A percentile compares a stretch with the other conserved stretches of the same genome.
phyloP scores from a whole-genome alignment of 35 echinoderm and acorn worm genomes.

The Strongylocentrotus purpuratus region DNA sequence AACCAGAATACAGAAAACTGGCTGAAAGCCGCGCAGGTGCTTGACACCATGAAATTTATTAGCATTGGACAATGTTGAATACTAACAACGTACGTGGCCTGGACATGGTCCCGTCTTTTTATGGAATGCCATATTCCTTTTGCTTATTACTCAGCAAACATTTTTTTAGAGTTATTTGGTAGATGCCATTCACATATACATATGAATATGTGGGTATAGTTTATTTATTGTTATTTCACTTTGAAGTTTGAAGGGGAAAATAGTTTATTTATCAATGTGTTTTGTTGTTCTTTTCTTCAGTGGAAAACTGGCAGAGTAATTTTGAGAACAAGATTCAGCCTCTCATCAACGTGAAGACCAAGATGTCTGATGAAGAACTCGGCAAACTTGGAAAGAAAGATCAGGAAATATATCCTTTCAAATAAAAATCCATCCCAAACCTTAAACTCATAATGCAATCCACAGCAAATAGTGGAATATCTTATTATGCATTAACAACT shows the following conservation, averaged over 20 bases:
- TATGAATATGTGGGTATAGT: too few species aligned
- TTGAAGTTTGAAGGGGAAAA: background rate
- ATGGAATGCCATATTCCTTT: too few species aligned
- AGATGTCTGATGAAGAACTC: constrained; percentile 72
- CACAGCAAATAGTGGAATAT: too few species aligned
- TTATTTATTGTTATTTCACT: background rate
- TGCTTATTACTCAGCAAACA: too few species aligned
- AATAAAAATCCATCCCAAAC: background rate
- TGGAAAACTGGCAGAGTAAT: constrained; percentile 79
- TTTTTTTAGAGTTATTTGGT: too few species aligned
- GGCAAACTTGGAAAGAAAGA: constrained; percentile 91
- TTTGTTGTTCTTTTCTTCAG: constrained; percentile 57
- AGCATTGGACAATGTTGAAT: too few species aligned
- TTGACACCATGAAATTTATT: too few species aligned
- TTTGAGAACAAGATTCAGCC: constrained; percentile 80
- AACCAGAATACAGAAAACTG: too few species aligned
- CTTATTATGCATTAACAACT: too few species aligned
- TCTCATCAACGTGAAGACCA: constrained; percentile 55
- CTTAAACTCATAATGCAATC: background rate
- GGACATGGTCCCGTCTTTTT: too few species aligned
- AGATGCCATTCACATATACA: background rate
- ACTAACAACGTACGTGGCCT: too few species aligned
- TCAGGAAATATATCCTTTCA: constrained; percentile 91
- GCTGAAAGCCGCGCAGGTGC: too few species aligned
- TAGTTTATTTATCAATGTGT: background rate